Conservation (phyloP, 35 echinoderm and acorn worm species). For the Apostichopus parvimensis region DNA sequence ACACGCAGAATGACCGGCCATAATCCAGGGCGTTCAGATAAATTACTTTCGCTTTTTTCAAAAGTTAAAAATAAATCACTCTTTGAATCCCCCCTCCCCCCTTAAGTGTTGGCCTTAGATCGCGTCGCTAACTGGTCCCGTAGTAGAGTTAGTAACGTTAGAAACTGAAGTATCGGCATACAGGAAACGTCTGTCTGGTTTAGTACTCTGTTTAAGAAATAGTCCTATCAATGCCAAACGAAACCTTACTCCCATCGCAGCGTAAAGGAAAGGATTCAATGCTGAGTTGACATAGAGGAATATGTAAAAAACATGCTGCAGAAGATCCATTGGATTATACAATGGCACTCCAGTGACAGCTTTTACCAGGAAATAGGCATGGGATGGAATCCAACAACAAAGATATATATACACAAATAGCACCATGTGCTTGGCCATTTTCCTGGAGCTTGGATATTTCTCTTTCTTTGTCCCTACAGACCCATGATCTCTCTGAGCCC, state of each 20-base stretch:
- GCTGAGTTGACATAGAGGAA: not conserved
- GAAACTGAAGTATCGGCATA: no score
- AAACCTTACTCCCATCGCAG: not conserved
- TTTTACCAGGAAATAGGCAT: not conserved
- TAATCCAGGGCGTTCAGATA: no score
- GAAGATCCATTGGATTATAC: not conserved
- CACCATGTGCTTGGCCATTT: not conserved
- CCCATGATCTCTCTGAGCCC: no score
- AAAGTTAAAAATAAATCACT: no score
- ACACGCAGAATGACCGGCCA: no score
- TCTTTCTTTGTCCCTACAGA: not conserved
- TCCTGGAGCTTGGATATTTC: not conserved
- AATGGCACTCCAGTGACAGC: not conserved
- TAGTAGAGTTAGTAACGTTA: no score
- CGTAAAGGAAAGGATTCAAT: not conserved
- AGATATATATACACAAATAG: not conserved
- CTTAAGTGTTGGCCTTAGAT: no score
- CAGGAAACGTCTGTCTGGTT: not conserved
- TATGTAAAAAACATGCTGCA: slow-evolving; percentile 3
- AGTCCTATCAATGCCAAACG: not conserved
- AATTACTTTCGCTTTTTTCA: no score
- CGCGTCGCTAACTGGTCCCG: no score
- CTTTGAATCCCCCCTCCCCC: no score
- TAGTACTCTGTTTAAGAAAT: not conserved
- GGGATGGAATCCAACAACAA: not conserved